These are phyloP conservation scores for Pantherophis vulpinus DNA, from an alignment of 2,797 vertebrate species.

Conservation along the genomic window DNA sequence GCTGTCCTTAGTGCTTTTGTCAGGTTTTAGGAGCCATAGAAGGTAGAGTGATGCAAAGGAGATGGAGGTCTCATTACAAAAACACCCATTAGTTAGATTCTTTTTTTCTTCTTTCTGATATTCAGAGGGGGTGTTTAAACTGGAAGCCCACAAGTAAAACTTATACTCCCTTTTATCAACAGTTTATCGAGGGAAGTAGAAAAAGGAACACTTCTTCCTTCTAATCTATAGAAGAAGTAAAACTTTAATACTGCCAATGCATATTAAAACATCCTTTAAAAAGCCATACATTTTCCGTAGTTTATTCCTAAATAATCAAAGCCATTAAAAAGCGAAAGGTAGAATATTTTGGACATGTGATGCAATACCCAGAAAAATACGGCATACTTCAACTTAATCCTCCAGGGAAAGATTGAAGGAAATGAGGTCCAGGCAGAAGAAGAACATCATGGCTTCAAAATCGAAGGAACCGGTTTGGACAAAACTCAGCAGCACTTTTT, in stretches of 20 bases:
- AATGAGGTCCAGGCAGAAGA: too few relatives aligned
- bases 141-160: not conserved
- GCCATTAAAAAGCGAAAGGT: too few relatives aligned
- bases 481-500: too few relatives aligned
- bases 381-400: too few relatives aligned
- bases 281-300: not conserved
- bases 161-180: not conserved
- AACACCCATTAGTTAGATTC: not conserved
- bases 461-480: too few relatives aligned
- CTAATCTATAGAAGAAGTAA: not conserved
- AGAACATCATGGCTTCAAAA: too few relatives aligned
- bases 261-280: not conserved
- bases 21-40: not conserved
- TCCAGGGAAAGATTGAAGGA: too few relatives aligned
- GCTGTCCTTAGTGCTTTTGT: not conserved
- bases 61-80: not conserved
- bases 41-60: not conserved
- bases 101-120: not conserved
- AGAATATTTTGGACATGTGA: too few relatives aligned
- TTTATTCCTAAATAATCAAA: not conserved
- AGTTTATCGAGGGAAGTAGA: constrained; percentile 6
- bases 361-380: too few relatives aligned
- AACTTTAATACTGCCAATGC: not conserved
- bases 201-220: not conserved
- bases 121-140: not conserved